A percentile compares a stretch with the other conserved stretches of the same genome.
phyloP scores from a whole-genome alignment of 2,113 vertebrate genomes.

The Marcusenius ussheri region DNA sequence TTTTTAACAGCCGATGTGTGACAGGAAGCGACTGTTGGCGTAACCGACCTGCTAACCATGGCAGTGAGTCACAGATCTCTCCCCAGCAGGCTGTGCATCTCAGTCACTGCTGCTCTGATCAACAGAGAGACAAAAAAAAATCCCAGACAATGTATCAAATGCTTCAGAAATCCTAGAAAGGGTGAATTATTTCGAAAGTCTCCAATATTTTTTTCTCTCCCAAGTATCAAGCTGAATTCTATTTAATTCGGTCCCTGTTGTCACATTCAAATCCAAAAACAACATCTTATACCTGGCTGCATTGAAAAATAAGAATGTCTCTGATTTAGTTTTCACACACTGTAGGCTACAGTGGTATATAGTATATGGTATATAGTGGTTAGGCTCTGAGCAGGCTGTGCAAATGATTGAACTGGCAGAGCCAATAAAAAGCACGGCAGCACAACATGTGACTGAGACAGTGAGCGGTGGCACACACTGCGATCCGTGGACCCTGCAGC shows the following conservation, averaged over 20 bases:
- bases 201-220: neutral
- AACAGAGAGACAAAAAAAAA: neutral
- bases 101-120: neutral
- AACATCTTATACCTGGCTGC: neutral
- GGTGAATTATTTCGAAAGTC: neutral
- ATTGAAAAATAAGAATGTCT: neutral
- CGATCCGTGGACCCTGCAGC: neutral
- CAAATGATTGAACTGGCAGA: conserved; percentile 1
- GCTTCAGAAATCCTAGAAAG: neutral
- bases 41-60: neutral
- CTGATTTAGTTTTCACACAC: neutral
- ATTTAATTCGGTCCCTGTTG: neutral
- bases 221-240: neutral
- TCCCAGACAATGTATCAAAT: neutral
- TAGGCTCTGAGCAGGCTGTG: neutral
- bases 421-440: neutral
- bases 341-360: neutral
- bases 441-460: neutral
- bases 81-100: neutral
- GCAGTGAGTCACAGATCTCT: neutral
- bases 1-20: neutral
- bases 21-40: neutral
- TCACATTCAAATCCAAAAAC: neutral
- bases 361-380: neutral
- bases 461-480: neutral